Percentiles rank a stretch among this genome's conserved stretches.
Evolutionary conservation across 2,797 vertebrate genomes (phyloP).

Genomic region (Acrossocheilus fasciatus): DNA sequence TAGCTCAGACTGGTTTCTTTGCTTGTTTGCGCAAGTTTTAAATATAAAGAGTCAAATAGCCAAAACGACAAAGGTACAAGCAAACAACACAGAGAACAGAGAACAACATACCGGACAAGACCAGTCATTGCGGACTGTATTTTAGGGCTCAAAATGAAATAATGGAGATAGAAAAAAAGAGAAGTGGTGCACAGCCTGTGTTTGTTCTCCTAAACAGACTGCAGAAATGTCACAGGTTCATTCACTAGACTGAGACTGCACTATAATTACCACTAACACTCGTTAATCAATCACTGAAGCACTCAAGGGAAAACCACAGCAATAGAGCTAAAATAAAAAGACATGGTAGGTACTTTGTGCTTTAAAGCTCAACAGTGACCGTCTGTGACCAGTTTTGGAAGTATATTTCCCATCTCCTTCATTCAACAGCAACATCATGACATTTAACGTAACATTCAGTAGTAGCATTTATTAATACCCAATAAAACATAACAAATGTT

Average conservation of each 20-base stretch:
- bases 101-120: conserved; percentile 1
- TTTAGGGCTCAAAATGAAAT: conserved; percentile 20
- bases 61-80: conserved; percentile 20
- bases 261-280: conserved; percentile 47
- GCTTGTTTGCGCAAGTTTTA: conserved; percentile 35
- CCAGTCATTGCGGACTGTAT: not conserved
- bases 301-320: not conserved
- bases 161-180: not conserved
- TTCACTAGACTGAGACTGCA: conserved; percentile 30
- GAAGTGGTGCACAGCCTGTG: not conserved
- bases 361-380: not conserved
- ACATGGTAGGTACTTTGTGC: not conserved
- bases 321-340: not conserved
- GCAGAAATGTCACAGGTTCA: conserved; percentile 47
- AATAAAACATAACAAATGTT: not conserved
- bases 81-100: conserved; percentile 9
- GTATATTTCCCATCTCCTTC: not conserved
- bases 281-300: conserved; percentile 36
- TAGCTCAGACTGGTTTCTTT: conserved; percentile 34
- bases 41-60: conserved; percentile 35
- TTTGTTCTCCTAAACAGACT: conserved; percentile 11
- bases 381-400: not conserved
- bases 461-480: not conserved
- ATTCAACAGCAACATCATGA: not conserved
- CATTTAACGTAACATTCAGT: not conserved